A percentile compares a stretch with the other conserved stretches of the same genome.
phyloP scores from a whole-genome alignment of 92 coral and sea anemone genomes.

The Porites lobata region DNA sequence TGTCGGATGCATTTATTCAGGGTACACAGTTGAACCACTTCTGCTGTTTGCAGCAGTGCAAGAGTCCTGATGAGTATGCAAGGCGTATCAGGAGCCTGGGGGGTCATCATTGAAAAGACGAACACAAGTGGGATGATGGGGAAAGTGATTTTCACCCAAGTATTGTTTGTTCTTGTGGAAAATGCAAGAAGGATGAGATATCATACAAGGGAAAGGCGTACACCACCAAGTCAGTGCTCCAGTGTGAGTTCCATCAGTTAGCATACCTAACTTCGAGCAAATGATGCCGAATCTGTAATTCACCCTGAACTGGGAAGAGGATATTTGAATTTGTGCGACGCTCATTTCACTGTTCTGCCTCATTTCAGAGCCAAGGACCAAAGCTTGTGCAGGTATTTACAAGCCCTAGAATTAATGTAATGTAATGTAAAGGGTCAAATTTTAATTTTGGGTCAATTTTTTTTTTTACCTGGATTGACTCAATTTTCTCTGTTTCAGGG shows the following conservation, averaged over 20 bases:
- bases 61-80: conserved; percentile 49
- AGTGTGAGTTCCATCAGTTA: conserved; percentile 52
- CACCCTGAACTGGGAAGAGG: conserved; percentile 53
- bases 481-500: no score
- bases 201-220: conserved; percentile 37
- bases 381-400: conserved; percentile 34
- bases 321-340: conserved; percentile 12
- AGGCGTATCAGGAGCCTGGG: conserved; percentile 35
- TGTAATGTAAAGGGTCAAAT: no score
- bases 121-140: conserved; percentile 47
- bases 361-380: conserved; percentile 31
- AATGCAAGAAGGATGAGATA: conserved; percentile 39
- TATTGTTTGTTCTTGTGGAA: conserved; percentile 25
- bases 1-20: conserved; percentile 30
- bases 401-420: no score
- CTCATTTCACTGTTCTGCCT: no score
- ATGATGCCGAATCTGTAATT: conserved; percentile 37
- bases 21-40: conserved; percentile 15
- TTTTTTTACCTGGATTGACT: no score
- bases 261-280: conserved; percentile 45
- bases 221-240: conserved; percentile 50
- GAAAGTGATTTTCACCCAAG: conserved; percentile 44
- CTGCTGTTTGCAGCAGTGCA: conserved; percentile 64
- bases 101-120: conserved; percentile 24
- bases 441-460: no score